Percentiles rank a stretch among this genome's conserved stretches.
Conservation (phyloP, 1,140 invertebrate species). For the Lasaia peninsularis region DNA sequence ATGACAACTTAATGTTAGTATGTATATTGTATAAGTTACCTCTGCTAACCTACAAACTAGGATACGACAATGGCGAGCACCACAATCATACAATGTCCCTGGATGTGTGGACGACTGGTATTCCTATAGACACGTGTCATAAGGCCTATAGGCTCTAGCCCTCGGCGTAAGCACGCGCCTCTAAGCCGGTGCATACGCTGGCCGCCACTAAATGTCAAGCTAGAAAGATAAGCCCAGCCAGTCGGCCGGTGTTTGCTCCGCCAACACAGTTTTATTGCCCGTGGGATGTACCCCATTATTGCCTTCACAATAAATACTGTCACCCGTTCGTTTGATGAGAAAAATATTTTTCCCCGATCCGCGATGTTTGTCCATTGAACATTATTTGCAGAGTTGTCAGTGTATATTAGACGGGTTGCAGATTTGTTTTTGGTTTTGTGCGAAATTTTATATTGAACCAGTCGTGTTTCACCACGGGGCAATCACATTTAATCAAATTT, state of each 20-base stretch:
- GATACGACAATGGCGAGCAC: no score
- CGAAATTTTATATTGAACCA: no score
- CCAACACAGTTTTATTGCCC: slow-evolving; percentile 45
- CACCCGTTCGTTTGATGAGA: slow-evolving; percentile 37
- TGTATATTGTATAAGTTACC: no score
- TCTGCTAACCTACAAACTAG: no score
- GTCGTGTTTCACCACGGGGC: no score
- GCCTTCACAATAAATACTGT: slow-evolving; percentile 43
- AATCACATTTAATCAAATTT: no score
- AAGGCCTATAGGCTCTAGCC: slow-evolving; percentile 11
- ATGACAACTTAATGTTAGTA: no score
- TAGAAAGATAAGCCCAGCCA: slow-evolving; percentile 51
- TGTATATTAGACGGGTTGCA: neutral
- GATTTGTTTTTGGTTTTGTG: neutral
- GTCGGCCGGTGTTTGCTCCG: slow-evolving; percentile 46
- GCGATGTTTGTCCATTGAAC: slow-evolving; percentile 29
- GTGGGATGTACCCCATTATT: slow-evolving; percentile 49
- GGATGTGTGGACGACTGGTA: neutral
- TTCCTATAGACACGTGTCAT: slow-evolving; percentile 25
- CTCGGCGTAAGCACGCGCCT: slow-evolving; percentile 34
- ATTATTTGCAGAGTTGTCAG: slow-evolving; percentile 26
- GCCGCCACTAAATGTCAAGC: slow-evolving; percentile 54
- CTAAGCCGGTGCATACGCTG: slow-evolving; percentile 42
- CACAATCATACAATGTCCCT: neutral
- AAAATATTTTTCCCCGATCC: slow-evolving; percentile 45